These are phyloP conservation scores for Hypsopygia costalis DNA, from an alignment of 2,888 invertebrate genomes.

Conservation along the genomic window DNA sequence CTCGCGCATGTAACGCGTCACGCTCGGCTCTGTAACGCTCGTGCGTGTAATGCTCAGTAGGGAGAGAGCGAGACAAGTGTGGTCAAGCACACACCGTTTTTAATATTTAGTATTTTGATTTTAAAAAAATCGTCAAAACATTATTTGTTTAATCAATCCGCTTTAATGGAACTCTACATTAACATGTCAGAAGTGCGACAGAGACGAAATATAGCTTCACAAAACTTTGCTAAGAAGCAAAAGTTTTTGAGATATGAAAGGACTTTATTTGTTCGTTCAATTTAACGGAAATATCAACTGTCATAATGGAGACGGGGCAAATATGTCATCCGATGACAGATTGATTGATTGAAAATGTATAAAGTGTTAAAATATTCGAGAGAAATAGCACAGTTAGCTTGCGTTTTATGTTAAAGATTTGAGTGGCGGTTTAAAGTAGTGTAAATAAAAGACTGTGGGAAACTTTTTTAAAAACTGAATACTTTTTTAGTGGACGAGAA, in stretches of 20 bases:
- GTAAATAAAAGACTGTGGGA: too few species aligned
- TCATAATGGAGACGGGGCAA: background rate
- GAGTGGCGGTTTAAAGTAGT: background rate
- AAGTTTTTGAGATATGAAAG: constrained; percentile 3
- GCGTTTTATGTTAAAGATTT: background rate
- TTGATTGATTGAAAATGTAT: constrained; percentile 7
- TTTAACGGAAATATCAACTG: constrained; percentile 2
- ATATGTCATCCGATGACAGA: background rate
- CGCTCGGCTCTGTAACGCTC: too few species aligned
- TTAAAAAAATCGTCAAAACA: too few species aligned
- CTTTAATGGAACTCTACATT: background rate
- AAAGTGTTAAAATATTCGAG: background rate
- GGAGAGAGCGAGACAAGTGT: too few species aligned
- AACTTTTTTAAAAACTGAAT: too few species aligned
- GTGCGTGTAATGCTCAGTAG: too few species aligned
- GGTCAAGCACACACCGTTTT: too few species aligned
- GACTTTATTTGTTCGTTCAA: background rate
- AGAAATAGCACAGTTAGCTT: background rate
- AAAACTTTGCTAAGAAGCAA: constrained; percentile 1
- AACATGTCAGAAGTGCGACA: background rate
- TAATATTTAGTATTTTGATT: too few species aligned
- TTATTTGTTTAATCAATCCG: too few species aligned
- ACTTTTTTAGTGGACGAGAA: too few species aligned
- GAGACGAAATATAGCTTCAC: background rate
- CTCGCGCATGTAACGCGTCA: too few species aligned